Percentiles rank a stretch among this genome's conserved stretches.
Evolutionary conservation across 2,888 invertebrate species (phyloP).

Genomic region (Globia sparganii): DNA sequence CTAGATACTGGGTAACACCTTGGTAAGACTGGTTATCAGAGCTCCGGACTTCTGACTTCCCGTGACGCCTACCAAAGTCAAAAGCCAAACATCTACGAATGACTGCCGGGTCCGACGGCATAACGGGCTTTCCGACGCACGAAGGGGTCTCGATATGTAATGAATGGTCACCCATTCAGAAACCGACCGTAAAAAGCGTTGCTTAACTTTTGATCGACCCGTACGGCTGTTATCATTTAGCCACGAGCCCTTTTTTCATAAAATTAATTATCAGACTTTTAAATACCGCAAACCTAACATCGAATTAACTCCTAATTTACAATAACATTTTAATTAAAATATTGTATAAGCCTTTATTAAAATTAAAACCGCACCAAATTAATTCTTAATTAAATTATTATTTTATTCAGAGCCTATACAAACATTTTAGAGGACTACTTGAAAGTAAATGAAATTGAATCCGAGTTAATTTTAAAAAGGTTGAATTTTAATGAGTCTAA

Average conservation of each 20-base stretch:
- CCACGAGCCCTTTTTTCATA: not conserved
- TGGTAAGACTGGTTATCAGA: no score
- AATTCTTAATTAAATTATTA: constrained; percentile 11
- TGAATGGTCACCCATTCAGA: not conserved
- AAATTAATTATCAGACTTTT: not conserved
- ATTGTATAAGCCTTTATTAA: constrained; percentile 10
- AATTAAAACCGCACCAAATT: constrained; percentile 12
- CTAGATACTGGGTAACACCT: no score
- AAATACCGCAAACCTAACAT: not conserved
- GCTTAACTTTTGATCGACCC: not conserved
- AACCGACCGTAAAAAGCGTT: not conserved
- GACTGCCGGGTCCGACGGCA: no score
- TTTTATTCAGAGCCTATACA: constrained; percentile 8
- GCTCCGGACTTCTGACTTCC: no score
- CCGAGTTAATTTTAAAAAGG: constrained; percentile 12
- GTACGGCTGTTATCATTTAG: not conserved
- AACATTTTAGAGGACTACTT: not conserved
- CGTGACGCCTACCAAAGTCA: no score
- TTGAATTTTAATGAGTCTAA: constrained; percentile 36
- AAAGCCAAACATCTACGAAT: no score
- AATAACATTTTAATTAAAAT: constrained; percentile 23
- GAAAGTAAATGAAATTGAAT: constrained; percentile 22
- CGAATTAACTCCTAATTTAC: not conserved
- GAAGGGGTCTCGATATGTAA: not conserved
- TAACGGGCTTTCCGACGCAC: no score